These are phyloP conservation scores for Ennomos erosarius DNA, from an alignment of 2,888 invertebrate species.

Conservation along the genomic window DNA sequence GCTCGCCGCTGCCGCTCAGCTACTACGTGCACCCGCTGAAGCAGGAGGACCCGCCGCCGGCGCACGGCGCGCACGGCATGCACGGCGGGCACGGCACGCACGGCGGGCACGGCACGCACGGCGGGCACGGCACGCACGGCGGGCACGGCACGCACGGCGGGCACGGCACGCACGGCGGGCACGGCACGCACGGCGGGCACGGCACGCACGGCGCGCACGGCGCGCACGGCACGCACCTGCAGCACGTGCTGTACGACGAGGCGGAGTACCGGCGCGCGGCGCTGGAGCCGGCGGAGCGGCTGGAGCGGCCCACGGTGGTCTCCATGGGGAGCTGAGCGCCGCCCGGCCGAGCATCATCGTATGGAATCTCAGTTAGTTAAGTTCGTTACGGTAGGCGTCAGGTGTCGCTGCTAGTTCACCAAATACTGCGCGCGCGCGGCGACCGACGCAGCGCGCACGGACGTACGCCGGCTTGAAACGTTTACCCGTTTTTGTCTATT, in stretches of 20 bases:
- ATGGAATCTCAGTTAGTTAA: conserved; percentile 72
- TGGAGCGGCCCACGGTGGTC: conserved; percentile 82
- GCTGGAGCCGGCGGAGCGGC: conserved; percentile 58
- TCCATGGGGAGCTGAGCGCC: conserved; percentile 78
- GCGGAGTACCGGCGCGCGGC: conserved; percentile 61
- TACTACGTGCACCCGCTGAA: conserved; percentile 73
- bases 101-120: conserved; percentile 37
- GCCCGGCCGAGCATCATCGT: background rate
- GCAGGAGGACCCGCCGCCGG: conserved; percentile 71
- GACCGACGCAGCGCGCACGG: conserved; percentile 7
- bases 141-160: conserved; percentile 32
- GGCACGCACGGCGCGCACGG: conserved; percentile 32
- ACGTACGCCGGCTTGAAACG: conserved; percentile 27
- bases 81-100: conserved; percentile 20
- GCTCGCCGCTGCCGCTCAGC: conserved; percentile 60
- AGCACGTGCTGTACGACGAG: conserved; percentile 58
- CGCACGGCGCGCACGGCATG: conserved; percentile 42
- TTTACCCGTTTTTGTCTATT: conserved; percentile 1
- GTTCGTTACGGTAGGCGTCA: conserved; percentile 35
- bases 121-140: conserved; percentile 29
- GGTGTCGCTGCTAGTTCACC: conserved; percentile 63
- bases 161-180: conserved; percentile 29
- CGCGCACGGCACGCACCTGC: conserved; percentile 37
- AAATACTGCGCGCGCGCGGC: conserved; percentile 47
- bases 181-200: conserved; percentile 35